A percentile compares a stretch with the other conserved stretches of the same genome.
phyloP scores from a whole-genome alignment of 1,140 invertebrate genomes.

The Anagrus nilaparvatae region DNA sequence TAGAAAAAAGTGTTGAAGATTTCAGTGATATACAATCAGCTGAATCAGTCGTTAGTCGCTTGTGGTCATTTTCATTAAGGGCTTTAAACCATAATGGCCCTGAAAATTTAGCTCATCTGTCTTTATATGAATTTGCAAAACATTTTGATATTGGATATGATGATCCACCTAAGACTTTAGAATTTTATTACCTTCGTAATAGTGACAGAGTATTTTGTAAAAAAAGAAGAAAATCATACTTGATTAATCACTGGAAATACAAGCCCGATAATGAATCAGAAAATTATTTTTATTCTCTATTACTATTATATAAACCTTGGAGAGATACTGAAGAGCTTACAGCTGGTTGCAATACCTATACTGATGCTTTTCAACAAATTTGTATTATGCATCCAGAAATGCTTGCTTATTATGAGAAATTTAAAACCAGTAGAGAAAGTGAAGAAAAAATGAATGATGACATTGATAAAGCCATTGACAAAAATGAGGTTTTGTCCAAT shows the following conservation, averaged over 20 bases:
- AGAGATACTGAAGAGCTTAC: slow-evolving; percentile 18
- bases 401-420: slow-evolving; percentile 6
- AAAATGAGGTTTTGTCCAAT: background rate
- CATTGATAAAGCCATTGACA: background rate
- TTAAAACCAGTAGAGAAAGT: slow-evolving; percentile 9
- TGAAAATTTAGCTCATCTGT: background rate
- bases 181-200: slow-evolving; percentile 11
- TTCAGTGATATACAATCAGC: slow-evolving; percentile 6
- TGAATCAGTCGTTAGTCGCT: slow-evolving; percentile 14
- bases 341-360: slow-evolving; percentile 17
- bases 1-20: slow-evolving; percentile 11
- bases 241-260: slow-evolving; percentile 24
- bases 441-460: slow-evolving; percentile 1
- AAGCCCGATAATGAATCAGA: slow-evolving; percentile 20
- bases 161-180: slow-evolving; percentile 6
- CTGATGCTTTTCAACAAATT: slow-evolving; percentile 19
- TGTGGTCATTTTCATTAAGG: slow-evolving; percentile 21
- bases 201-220: slow-evolving; percentile 15
- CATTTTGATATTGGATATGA: slow-evolving; percentile 7
- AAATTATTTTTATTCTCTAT: slow-evolving; percentile 21
- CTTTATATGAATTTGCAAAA: slow-evolving; percentile 9
- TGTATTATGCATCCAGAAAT: background rate
- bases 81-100: slow-evolving; percentile 21
- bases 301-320: slow-evolving; percentile 25
- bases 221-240: slow-evolving; percentile 18